Percentiles rank a stretch among this genome's conserved stretches.
Conservation (phyloP, 2,888 invertebrate species). For the Thecocarcelia acutangulata region DNA sequence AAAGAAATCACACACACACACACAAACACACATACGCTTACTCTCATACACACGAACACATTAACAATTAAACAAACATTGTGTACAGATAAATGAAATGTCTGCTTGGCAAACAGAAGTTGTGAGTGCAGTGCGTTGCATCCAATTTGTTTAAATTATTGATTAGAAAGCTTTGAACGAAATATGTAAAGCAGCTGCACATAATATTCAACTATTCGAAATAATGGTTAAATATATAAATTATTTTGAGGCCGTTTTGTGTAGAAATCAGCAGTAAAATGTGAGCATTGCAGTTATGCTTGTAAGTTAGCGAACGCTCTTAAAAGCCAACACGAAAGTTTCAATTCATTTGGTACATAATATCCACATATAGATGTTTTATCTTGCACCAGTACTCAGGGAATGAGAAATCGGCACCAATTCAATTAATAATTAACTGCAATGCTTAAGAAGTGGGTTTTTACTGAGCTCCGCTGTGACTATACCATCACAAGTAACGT, state of each 20-base stretch:
- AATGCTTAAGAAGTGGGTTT: too few species aligned
- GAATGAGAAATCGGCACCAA: too few species aligned
- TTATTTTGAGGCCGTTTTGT: slow-evolving; percentile 32
- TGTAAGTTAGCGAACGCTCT: too few species aligned
- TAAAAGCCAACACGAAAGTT: too few species aligned
- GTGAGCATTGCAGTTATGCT: slow-evolving; percentile 6
- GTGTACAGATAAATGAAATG: not conserved
- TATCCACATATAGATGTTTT: too few species aligned
- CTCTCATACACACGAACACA: not conserved
- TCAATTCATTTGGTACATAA: too few species aligned
- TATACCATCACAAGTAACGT: too few species aligned
- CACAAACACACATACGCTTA: not conserved
- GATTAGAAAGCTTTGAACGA: slow-evolving; percentile 63
- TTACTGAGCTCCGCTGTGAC: too few species aligned
- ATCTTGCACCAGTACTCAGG: too few species aligned
- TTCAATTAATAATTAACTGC: too few species aligned
- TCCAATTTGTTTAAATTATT: slow-evolving; percentile 64
- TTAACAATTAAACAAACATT: not conserved
- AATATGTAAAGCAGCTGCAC: slow-evolving; percentile 3
- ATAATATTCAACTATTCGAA: slow-evolving; percentile 21
- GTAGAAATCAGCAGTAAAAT: slow-evolving; percentile 3
- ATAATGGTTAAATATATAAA: slow-evolving; percentile 19
- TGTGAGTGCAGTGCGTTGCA: slow-evolving; percentile 16
- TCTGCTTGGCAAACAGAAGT: slow-evolving; percentile 28
- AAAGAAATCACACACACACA: slow-evolving; percentile 27